Percentiles rank a stretch among this genome's conserved stretches.
phyloP scores from a whole-genome alignment of 2,797 vertebrate species.

The Acanthurus leucopareius region DNA sequence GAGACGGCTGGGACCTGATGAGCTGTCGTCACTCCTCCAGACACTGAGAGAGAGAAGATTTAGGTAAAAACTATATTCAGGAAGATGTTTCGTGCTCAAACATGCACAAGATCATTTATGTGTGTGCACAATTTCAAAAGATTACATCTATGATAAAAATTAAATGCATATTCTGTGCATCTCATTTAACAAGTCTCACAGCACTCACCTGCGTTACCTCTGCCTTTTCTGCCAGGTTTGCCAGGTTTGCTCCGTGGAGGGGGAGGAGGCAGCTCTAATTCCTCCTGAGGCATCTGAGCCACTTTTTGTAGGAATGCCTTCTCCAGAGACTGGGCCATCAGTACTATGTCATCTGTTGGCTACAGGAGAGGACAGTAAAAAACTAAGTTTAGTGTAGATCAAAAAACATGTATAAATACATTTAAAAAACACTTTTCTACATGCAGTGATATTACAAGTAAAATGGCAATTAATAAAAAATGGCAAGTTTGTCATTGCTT shows the following conservation, averaged over 20 bases:
- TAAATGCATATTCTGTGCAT: neutral
- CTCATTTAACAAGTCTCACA: neutral
- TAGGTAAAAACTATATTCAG: neutral
- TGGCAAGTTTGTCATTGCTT: too few relatives aligned
- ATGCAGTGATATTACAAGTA: too few relatives aligned
- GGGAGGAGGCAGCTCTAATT: slow-evolving; percentile 89
- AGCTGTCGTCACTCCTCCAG: slow-evolving; percentile 88
- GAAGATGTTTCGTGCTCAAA: neutral
- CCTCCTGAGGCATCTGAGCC: slow-evolving; percentile 95
- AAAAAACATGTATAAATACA: too few relatives aligned
- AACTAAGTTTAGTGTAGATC: too few relatives aligned
- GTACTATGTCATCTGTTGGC: slow-evolving; percentile 95
- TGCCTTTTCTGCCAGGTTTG: slow-evolving; percentile 88
- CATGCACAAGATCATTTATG: neutral
- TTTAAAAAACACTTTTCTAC: too few relatives aligned
- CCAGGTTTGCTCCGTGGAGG: slow-evolving; percentile 87
- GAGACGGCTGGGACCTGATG: slow-evolving; percentile 96
- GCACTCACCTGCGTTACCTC: slow-evolving; percentile 65
- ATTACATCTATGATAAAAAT: neutral
- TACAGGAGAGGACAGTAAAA: slow-evolving; percentile 47
- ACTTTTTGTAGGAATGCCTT: slow-evolving; percentile 97
- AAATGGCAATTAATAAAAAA: too few relatives aligned
- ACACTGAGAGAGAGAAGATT: slow-evolving; percentile 41
- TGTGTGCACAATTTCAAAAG: neutral
- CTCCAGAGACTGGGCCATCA: slow-evolving; percentile 97